Evolutionary conservation across 2,797 vertebrate genomes (phyloP), one percentile per base, ranked within the genome.

Genomic region (Cygnus olor): DNA sequence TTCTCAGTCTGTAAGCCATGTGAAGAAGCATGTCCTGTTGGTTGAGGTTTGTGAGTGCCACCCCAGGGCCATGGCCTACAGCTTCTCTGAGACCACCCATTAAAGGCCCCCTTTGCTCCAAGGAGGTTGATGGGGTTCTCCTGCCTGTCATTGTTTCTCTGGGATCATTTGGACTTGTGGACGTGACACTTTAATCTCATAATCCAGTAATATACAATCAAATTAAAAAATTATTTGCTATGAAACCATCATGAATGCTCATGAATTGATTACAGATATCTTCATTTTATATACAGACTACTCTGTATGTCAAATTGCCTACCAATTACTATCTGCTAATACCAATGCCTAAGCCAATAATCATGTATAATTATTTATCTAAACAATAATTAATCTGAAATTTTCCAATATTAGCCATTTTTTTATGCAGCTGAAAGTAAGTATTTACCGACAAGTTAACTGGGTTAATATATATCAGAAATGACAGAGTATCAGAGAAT

Each of bases 11-110:
- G 9, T 47, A 68, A 68, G 5, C 22, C 30, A 15, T 47, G 38
- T 2, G 3, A 64, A 14, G 25, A n/a, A 53, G 6, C 5, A 3
- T 66, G 4, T 66, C 6, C 13, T 0, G 1, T 22, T 20, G 27
- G 2, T 27, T 73, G n/a, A 76, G 6, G 17, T 34, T 45, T n/a
- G 18, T 73, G 17, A 10, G 5, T 80, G 2, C 42, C 28, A 47
- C 14, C 19, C 10, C 27, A 60, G 11, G 24, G 24, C 24, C 28
- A 20, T 0, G 1, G 11, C 12, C 9, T 82, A 49, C 57, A 5
- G 12, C 0, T 70, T 5, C 5, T 1, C 12, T 27, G 30, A 14
- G 24, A 21, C 27, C 0, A 0, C 6, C 20, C 8, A 4, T 4
- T 3, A 2, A 76, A 3, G 6, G 7, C 2, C 64, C 6, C 28